Percentiles rank a stretch among this genome's conserved stretches.
Conservation (phyloP, 1,140 invertebrate genomes). For the Sinella curviseta region DNA sequence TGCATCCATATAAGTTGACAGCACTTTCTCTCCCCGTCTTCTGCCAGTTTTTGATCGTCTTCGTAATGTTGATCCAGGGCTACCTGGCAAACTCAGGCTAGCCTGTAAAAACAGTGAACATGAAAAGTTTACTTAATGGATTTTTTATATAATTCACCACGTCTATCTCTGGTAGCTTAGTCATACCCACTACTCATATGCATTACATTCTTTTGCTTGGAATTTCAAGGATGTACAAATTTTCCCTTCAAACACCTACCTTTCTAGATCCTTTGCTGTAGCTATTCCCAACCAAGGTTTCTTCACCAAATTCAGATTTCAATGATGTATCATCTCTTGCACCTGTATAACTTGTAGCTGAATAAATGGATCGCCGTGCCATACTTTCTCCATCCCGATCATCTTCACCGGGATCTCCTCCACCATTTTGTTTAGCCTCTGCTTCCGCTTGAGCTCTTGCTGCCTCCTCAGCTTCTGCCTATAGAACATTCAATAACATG, state of each 20-base stretch:
- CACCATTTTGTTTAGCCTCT: constrained; percentile 54
- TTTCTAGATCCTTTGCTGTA: not conserved
- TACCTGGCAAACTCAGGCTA: constrained; percentile 92
- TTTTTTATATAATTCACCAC: too few relatives aligned
- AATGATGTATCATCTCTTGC: not conserved
- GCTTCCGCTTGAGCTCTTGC: constrained; percentile 64
- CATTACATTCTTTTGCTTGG: too few relatives aligned
- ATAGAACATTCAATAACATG: not conserved
- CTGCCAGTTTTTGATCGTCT: constrained; percentile 64
- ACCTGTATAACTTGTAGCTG: not conserved
- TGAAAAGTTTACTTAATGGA: constrained; percentile 48
- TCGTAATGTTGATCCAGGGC: constrained; percentile 61
- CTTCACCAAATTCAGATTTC: constrained; percentile 19
- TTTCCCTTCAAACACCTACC: too few relatives aligned
- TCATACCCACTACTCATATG: too few relatives aligned
- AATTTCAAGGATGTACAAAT: too few relatives aligned
- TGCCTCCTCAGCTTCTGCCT: constrained; percentile 75
- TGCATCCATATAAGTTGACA: constrained; percentile 91
- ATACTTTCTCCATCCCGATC: constrained; percentile 52
- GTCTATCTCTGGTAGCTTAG: too few relatives aligned
- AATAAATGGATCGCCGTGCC: not conserved
- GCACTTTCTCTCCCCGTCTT: constrained; percentile 80
- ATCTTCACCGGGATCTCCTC: constrained; percentile 53
- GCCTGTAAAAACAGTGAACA: too few relatives aligned
- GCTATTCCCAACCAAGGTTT: constrained; percentile 7